These are phyloP conservation scores for Smittia aterrima DNA, from an alignment of 2,888 invertebrate species.

Conservation along the genomic window DNA sequence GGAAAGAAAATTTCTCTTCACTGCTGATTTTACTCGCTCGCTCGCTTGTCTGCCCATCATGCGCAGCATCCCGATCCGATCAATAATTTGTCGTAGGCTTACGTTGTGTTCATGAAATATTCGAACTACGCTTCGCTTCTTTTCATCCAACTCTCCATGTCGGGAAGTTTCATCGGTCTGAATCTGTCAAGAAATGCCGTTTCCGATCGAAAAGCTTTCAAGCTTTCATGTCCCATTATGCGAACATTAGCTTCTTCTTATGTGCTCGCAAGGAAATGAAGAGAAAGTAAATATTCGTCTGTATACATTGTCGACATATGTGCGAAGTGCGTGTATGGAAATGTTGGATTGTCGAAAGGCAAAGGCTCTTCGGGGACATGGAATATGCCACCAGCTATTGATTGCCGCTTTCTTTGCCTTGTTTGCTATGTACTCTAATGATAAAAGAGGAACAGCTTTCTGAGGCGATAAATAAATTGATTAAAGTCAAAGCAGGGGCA, in stretches of 20 bases:
- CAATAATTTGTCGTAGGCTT: slow-evolving; percentile 42
- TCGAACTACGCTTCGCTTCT: slow-evolving; percentile 5
- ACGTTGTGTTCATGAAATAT: slow-evolving; percentile 36
- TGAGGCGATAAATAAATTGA: not conserved
- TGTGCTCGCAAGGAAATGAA: not conserved
- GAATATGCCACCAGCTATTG: not conserved
- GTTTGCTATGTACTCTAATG: not conserved
- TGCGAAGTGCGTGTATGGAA: not conserved
- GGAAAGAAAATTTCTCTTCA: slow-evolving; percentile 20
- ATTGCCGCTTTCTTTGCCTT: not conserved
- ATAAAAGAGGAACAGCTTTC: not conserved
- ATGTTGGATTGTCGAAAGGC: not conserved
- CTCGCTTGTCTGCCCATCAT: slow-evolving; percentile 34
- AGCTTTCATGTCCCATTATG: slow-evolving; percentile 4
- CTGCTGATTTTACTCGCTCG: slow-evolving; percentile 3
- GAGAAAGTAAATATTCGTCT: not conserved
- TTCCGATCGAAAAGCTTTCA: not conserved
- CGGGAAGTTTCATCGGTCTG: not conserved
- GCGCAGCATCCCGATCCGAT: slow-evolving; percentile 42
- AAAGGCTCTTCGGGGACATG: not conserved
- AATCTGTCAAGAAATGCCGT: slow-evolving; percentile 15
- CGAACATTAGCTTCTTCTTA: not conserved
- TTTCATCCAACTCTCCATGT: not conserved
- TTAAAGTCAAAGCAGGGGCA: not conserved
- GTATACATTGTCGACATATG: not conserved